These are phyloP conservation scores for Pseudomyrmex dendroicus DNA, from an alignment of 1,140 invertebrate genomes.

Conservation along the genomic window DNA sequence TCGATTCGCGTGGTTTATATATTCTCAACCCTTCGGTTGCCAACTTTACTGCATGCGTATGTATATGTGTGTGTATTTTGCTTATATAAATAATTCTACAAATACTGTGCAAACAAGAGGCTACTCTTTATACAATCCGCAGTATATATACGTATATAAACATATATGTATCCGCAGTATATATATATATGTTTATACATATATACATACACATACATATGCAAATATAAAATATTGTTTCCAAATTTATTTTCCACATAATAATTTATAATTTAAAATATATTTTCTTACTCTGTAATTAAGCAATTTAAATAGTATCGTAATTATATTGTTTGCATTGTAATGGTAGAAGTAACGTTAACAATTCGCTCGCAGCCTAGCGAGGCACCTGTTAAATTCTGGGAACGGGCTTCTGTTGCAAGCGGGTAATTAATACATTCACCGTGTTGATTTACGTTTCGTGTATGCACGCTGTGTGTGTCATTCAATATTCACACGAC, in stretches of 20 bases:
- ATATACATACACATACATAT: no score
- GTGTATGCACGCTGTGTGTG: not conserved
- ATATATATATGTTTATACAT: no score
- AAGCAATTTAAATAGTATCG: not conserved
- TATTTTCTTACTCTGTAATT: no score
- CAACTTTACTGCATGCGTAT: no score
- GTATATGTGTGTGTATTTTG: no score
- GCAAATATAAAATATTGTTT: no score
- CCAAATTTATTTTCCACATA: not conserved
- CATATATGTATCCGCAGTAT: no score
- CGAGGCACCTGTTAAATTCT: conserved; percentile 37
- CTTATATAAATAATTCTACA: no score
- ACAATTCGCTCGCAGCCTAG: not conserved
- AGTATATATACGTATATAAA: no score
- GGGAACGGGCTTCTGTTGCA: conserved; percentile 28
- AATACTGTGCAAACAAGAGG: not conserved
- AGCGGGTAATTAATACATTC: conserved; percentile 55
- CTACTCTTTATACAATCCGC: no score
- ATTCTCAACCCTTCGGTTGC: no score
- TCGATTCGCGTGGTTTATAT: not conserved
- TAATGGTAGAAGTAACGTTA: conserved; percentile 26
- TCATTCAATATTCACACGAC: conserved; percentile 53
- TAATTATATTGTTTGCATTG: not conserved
- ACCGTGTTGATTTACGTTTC: conserved; percentile 57
- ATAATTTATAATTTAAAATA: no score